phyloP scores from a whole-genome alignment of 2,797 vertebrate genomes.

The Poecile montanus region DNA sequence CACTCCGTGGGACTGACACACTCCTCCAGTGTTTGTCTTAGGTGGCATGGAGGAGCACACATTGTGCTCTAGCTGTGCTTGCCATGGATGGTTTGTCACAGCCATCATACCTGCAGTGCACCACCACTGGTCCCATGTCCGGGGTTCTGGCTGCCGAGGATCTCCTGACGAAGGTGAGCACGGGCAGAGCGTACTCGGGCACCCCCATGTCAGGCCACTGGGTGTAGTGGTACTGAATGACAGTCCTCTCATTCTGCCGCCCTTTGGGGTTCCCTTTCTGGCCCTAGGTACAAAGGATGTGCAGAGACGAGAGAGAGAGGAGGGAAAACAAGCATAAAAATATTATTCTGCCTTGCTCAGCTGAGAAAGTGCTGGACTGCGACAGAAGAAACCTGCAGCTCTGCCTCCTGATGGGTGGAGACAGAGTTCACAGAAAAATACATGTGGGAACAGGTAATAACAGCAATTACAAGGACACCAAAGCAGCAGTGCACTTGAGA shows the following conservation, averaged over 20 bases:
- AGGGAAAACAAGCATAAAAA: background rate
- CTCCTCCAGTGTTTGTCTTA: background rate
- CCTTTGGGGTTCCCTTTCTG: slow-evolving; percentile 91
- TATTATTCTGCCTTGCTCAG: background rate
- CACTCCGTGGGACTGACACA: background rate
- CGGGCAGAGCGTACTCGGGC: slow-evolving; percentile 94
- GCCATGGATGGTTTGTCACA: background rate
- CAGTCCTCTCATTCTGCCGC: slow-evolving; percentile 88
- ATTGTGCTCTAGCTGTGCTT: background rate
- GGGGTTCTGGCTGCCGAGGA: slow-evolving; percentile 86
- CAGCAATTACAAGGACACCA: background rate
- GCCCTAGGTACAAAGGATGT: slow-evolving; percentile 62
- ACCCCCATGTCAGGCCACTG: slow-evolving; percentile 99
- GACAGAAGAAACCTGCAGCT: background rate
- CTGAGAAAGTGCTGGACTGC: background rate
- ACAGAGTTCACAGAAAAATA: slow-evolving; percentile 18
- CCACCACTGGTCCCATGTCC: slow-evolving; percentile 91
- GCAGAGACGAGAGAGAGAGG: background rate
- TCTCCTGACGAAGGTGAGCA: slow-evolving; percentile 95
- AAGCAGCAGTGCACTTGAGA: background rate
- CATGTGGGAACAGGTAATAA: background rate
- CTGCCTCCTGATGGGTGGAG: slow-evolving; percentile 30
- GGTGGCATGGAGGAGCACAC: background rate
- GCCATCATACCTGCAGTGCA: slow-evolving; percentile 93
- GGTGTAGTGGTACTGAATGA: slow-evolving; percentile 97